Base-by-base conservation (phyloP, 1,140 invertebrate species). In the Chrysomallon squamiferum region DNA sequence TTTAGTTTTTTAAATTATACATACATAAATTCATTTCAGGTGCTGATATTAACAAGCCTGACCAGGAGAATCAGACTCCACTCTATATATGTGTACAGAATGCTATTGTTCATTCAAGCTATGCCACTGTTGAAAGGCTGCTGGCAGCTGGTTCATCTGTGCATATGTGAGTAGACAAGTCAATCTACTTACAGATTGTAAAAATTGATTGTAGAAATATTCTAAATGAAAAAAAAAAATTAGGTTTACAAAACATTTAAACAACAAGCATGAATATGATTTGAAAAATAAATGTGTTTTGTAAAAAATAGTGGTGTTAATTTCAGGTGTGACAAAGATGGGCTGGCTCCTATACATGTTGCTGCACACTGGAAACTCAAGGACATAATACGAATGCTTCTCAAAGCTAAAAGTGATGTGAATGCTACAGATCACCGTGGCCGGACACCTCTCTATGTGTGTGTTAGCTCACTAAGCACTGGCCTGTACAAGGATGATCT, bases 31-130 rank as follows among this genome's bases (percentile, higher is more conserved):
- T n/a, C 33, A 45, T 60, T 68, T 43, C 64, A 84, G 82, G 80
- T 66, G 83, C 83, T 59, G 77, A 84, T 65, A 76, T 84, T 27
- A 82, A 84, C 62, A 74, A 79, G 49, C 62, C 78, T 30, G 78
- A 84, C 59, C 80, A 81, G 60, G 77, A 81, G 15, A 77, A 80
- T 4, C 81, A 84, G 64, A 82, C 83, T 27, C 82, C 83, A 1
- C 66, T 85, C 66, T 82, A 82, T 72, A 85, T 85, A 43, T 84
- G 81, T 83, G 83, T 84, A 59, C 81, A 84, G 68, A 84, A 85
- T 73, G 80, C 80, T 35, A 81, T 85, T 50, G 78, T 85, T 18
- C 83, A 85, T 71, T 82, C 81, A 41, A 82, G 76, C 66, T 80
- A 77, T 69, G 74, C 71, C 58, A 77, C 82, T 38, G 77, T 85